A percentile compares a stretch with the other conserved stretches of the same genome.
Conservation (phyloP, 2,888 invertebrate species). For the Heliothis peltigera region DNA sequence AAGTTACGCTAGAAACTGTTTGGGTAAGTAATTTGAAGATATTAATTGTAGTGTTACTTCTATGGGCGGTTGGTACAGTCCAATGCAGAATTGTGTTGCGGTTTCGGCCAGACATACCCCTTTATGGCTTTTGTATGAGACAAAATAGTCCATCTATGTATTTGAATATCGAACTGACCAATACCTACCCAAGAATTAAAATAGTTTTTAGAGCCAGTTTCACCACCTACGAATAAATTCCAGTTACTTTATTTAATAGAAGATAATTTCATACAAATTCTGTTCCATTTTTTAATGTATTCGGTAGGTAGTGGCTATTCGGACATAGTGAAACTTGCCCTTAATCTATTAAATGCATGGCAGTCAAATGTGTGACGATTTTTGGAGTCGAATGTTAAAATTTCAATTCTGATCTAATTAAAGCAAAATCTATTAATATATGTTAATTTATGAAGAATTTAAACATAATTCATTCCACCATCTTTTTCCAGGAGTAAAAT, state of each 20-base stretch:
- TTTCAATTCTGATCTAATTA: neutral
- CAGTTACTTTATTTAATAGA: no score
- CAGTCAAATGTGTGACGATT: neutral
- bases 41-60: neutral
- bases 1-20: slow-evolving; percentile 67
- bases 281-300: no score
- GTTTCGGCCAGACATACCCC: neutral
- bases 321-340: no score
- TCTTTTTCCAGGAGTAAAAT: slow-evolving; percentile 79
- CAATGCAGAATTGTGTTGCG: neutral
- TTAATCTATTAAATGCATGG: no score
- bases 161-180: no score
- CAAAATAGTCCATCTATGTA: no score
- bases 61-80: neutral
- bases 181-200: no score
- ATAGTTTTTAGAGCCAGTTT: no score
- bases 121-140: neutral
- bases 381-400: neutral
- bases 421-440: neutral
- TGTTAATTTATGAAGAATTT: no score
- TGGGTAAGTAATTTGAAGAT: slow-evolving; percentile 72
- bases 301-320: no score
- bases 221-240: no score
- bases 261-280: no score
- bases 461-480: neutral